A percentile compares a stretch with the other conserved stretches of the same genome.
These are phyloP conservation scores for Penaeus monodon DNA, from an alignment of 2,888 invertebrate genomes.

Conservation along the genomic window DNA sequence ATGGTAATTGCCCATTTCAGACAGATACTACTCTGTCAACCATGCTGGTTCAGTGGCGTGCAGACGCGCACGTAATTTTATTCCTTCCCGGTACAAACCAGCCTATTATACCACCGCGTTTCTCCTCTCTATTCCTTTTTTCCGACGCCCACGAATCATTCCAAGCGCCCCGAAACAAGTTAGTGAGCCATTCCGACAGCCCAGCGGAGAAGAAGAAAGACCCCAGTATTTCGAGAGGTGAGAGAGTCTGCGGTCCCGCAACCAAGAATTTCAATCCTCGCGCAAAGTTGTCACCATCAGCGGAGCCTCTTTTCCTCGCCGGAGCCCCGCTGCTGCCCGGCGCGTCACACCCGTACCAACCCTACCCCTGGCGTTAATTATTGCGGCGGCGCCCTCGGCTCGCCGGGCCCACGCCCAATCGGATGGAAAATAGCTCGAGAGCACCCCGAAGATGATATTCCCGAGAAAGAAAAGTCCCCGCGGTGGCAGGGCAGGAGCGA, in stretches of 20 bases:
- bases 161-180: background rate
- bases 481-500: background rate
- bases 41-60: constrained; percentile 20
- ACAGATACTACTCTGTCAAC: background rate
- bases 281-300: constrained; percentile 51
- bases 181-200: background rate
- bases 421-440: too few relatives aligned
- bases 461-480: too few relatives aligned
- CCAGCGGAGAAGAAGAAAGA: background rate
- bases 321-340: constrained; percentile 17
- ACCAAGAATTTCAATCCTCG: constrained; percentile 56
- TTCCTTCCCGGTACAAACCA: background rate
- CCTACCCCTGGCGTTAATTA: background rate
- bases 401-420: too few relatives aligned
- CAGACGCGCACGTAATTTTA: constrained; percentile 36
- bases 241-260: constrained; percentile 49
- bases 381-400: too few relatives aligned
- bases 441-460: too few relatives aligned
- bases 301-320: constrained; percentile 1
- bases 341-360: constrained; percentile 44
- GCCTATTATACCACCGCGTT: too few relatives aligned
- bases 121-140: background rate
- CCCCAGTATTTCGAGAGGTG: background rate
- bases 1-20: background rate
- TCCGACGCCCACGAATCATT: background rate